phyloP scores from a whole-genome alignment of 1,140 invertebrate genomes.

The Whitmania pigra region DNA sequence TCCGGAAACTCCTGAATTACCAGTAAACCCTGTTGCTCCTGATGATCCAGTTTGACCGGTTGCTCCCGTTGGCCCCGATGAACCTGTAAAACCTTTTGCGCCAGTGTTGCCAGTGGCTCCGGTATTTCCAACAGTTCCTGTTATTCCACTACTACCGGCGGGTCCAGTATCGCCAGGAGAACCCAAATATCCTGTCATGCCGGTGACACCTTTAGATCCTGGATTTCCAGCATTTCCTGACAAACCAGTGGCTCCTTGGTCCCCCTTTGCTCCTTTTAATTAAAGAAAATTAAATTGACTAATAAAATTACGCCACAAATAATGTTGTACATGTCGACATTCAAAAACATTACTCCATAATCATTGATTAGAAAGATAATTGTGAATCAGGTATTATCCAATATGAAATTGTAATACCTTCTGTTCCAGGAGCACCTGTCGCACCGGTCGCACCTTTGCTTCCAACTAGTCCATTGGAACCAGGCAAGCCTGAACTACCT shows the following conservation, averaged over 20 bases:
- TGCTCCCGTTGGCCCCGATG: background rate
- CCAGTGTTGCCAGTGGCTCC: background rate
- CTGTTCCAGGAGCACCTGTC: background rate
- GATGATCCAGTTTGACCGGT: background rate
- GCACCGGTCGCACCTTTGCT: background rate
- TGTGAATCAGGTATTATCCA: too few relatives aligned
- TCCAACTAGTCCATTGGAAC: background rate
- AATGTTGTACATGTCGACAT: background rate
- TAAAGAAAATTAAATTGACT: too few relatives aligned
- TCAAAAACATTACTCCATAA: background rate
- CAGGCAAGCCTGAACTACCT: background rate
- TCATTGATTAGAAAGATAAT: too few relatives aligned
- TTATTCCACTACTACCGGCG: background rate
- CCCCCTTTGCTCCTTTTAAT: background rate
- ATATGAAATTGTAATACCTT: background rate
- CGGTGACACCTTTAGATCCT: background rate
- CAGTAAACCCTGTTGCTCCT: background rate
- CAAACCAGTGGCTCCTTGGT: background rate
- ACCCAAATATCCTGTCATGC: background rate
- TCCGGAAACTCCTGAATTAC: background rate
- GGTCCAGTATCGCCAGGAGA: background rate
- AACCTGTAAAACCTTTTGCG: background rate
- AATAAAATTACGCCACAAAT: background rate
- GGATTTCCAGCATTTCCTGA: background rate
- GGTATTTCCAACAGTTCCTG: background rate